Base-by-base conservation (phyloP, 2,797 vertebrate species). In the Lepus oiostolus region DNA sequence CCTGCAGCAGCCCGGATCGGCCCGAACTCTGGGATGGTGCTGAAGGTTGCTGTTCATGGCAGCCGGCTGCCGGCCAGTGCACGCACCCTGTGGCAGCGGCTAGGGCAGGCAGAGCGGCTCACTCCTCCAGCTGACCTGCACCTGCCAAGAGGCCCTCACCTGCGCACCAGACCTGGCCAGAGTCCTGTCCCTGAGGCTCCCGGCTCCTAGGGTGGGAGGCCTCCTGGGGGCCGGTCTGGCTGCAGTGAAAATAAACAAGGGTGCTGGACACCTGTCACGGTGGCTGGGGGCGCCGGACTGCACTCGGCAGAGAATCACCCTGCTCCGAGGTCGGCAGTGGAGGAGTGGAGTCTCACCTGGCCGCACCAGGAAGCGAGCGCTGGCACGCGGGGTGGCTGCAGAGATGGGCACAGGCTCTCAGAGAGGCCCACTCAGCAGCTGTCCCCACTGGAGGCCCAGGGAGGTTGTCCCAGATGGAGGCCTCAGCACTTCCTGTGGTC, bases 81-180 rank as follows among this genome's bases (percentile, higher is more conserved):
- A 52, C 79, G 10, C 21, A 26, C 14, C 22, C 16, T 2, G 21
- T 7, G 38, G 77, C 2, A 6, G 19, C 21, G 0, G 14, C 16
- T 7, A 0, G 4, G 13, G 52, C 2, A 11, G 47, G 28, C 63
- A 67, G 60, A 32, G 4, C 19, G 30, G 62, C 82, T 60, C 38
- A 6, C 7, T n/a, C 11, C 2, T 4, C 7, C 14, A 16, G 14
- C 68, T 68, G 21, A 12, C 2, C 10, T 0, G 13, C 3, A 38
- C 68, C 60, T 60, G 35, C 58, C 21, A 54, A 60, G 60, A 1
- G 42, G 42, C 42, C 42, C 42, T 47, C 42, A 47, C 42, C 42
- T 58, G 54, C 8, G 54, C 54, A 58, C 16, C 17, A 19, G 11
- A 21, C 58, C 62, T 26, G 47, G 58, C 4, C 0, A n/a, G 26